Evolutionary conservation across 1,140 invertebrate species (phyloP), one percentile per base, ranked within the genome.

Genomic region (Solen grandis): DNA sequence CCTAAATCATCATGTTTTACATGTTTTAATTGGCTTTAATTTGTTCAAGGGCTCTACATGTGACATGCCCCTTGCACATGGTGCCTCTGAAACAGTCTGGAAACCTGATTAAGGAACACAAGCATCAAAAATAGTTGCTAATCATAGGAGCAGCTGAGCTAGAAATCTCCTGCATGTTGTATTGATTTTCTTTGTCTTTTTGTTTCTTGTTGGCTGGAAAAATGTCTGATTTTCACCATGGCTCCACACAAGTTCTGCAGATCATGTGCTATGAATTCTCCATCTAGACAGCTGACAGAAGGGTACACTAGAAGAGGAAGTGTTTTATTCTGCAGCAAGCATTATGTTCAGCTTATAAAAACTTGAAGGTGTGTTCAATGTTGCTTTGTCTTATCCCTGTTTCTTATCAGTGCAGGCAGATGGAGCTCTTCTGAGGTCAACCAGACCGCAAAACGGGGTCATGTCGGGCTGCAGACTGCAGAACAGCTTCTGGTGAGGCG

Each of bases 121-220:
- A 54, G 54, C 77, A 72, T 54, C 69, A 59, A 80, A 80, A 80
- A 65, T 72, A 41, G 29, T 60, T 46, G 69, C 50, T 54, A 57
- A 73, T 36, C 41, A 22, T 55, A 38, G 22, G 19, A 73, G 77
- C 77, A 72, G 77, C 68, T 80, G 68, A 80, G 27, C 54, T 55
- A 72, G 27, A 38, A 35, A 55, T 46, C 65, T 55, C 65, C 52
- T 69, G 75, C 62, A 63, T 78, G 54, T 63, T 66, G 66, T 80
- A 80, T 80, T 80, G 77, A 80, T 80, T 80, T 80, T 80, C 77
- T 70, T 80, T 80, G 66, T 70, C 66, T 70, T 80, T 70, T 80
- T 80, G 77, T 72, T 80, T 73, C 77, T 55, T 78, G 68, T 73
- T 60, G 36, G 22, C 29, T 60, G 33, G 57, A 63, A 80, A 80